A percentile compares a stretch with the other conserved stretches of the same genome.
These are phyloP conservation scores for Acipenser oxyrinchus DNA, from an alignment of 2,797 vertebrate genomes.

Conservation along the genomic window DNA sequence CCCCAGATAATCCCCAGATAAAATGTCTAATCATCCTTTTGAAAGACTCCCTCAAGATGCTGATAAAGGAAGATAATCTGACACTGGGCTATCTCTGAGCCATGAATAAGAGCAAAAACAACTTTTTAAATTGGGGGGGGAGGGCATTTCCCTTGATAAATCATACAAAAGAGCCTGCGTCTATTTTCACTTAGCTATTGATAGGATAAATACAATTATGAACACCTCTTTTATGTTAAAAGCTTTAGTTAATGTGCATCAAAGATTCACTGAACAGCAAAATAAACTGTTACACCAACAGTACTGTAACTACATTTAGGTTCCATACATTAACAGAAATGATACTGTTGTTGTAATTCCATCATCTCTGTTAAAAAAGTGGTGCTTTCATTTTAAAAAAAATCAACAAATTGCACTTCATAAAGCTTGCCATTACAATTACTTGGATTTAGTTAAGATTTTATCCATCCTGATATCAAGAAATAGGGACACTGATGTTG, in stretches of 20 bases:
- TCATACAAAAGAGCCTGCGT: neutral
- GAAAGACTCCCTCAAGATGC: neutral
- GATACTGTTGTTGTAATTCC: neutral
- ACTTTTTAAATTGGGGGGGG: neutral
- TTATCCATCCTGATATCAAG: too few relatives aligned
- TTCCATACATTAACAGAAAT: too few relatives aligned
- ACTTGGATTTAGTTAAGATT: too few relatives aligned
- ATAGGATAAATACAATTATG: slow-evolving; percentile 6
- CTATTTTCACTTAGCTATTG: neutral
- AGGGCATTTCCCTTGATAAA: neutral
- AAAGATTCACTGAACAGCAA: neutral
- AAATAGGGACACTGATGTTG: too few relatives aligned
- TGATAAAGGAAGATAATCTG: slow-evolving; percentile 11
- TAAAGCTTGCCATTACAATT: too few relatives aligned
- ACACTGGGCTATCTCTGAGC: slow-evolving; percentile 9
- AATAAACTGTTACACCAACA: too few relatives aligned
- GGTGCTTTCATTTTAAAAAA: slow-evolving; percentile 15
- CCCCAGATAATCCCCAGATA: too few relatives aligned
- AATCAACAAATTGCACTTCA: too few relatives aligned
- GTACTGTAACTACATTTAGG: too few relatives aligned
- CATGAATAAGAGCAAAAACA: slow-evolving; percentile 12
- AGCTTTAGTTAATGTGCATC: slow-evolving; percentile 2
- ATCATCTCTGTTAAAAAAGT: neutral
- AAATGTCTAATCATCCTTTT: too few relatives aligned
- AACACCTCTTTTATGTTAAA: slow-evolving; percentile 1